Evolutionary conservation across 2,797 vertebrate genomes (phyloP).

Genomic region (Hydrophis major): DNA sequence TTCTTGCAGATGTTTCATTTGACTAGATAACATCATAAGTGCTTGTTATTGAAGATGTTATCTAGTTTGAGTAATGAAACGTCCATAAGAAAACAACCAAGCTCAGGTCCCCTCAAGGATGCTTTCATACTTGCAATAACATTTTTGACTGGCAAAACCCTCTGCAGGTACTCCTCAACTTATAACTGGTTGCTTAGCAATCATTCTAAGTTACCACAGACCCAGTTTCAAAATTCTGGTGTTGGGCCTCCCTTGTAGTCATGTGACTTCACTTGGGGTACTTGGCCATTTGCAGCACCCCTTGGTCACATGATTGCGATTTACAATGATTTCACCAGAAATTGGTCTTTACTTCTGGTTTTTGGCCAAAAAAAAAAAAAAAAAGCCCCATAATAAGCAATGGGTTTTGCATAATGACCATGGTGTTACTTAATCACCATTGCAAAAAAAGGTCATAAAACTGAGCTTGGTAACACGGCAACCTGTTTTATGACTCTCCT

Average conservation of each 20-base stretch:
- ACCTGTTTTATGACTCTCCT: neutral
- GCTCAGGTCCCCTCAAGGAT: neutral
- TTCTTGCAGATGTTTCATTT: neutral
- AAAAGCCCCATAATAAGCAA: neutral
- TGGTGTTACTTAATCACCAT: neutral
- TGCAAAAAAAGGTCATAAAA: neutral
- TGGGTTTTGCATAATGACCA: neutral
- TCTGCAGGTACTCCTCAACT: neutral
- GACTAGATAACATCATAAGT: neutral
- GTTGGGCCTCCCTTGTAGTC: neutral
- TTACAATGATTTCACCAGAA: neutral
- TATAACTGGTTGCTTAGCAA: neutral
- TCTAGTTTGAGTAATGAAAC: neutral
- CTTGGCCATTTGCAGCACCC: neutral
- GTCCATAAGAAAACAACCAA: neutral
- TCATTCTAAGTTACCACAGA: neutral
- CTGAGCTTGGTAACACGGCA: neutral
- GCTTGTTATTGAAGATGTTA: neutral
- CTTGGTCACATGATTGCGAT: neutral
- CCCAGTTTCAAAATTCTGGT: neutral
- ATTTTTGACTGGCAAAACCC: neutral
- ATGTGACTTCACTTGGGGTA: neutral
- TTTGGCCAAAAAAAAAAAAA: neutral
- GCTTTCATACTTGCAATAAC: neutral
- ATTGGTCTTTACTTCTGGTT: neutral